phyloP scores from a whole-genome alignment of 2,797 vertebrate species.

The Zalophus californianus region DNA sequence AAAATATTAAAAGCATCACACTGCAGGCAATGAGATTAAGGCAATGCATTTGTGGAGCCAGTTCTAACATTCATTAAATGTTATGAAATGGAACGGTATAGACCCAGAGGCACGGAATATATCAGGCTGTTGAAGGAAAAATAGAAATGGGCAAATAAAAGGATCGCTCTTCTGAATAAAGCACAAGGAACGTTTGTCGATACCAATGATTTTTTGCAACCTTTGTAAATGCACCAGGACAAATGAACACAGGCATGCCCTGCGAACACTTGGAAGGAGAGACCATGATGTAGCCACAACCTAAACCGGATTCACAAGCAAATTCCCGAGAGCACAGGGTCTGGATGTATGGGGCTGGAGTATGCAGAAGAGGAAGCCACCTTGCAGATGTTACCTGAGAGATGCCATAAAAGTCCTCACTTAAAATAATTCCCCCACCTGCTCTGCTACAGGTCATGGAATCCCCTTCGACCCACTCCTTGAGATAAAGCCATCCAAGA shows the following conservation, averaged over 20 bases:
- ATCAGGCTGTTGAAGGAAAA: slow-evolving; percentile 18
- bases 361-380: neutral
- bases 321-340: neutral
- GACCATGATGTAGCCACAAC: neutral
- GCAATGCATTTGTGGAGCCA: slow-evolving; percentile 60
- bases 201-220: neutral
- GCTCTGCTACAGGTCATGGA: neutral
- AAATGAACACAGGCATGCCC: neutral
- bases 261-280: neutral
- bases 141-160: slow-evolving; percentile 52
- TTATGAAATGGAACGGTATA: slow-evolving; percentile 66
- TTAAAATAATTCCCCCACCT: neutral
- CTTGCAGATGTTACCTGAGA: neutral
- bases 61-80: slow-evolving; percentile 72
- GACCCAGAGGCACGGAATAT: slow-evolving; percentile 50
- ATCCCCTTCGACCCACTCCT: neutral
- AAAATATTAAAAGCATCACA: slow-evolving; percentile 77
- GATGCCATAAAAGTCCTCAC: neutral
- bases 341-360: neutral
- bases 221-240: neutral
- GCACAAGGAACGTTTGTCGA: slow-evolving; percentile 4
- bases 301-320: neutral
- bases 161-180: slow-evolving; percentile 45
- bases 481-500: neutral
- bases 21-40: slow-evolving; percentile 72